These are phyloP conservation scores for Samia ricini DNA, from an alignment of 1,140 invertebrate species.

Conservation along the genomic window DNA sequence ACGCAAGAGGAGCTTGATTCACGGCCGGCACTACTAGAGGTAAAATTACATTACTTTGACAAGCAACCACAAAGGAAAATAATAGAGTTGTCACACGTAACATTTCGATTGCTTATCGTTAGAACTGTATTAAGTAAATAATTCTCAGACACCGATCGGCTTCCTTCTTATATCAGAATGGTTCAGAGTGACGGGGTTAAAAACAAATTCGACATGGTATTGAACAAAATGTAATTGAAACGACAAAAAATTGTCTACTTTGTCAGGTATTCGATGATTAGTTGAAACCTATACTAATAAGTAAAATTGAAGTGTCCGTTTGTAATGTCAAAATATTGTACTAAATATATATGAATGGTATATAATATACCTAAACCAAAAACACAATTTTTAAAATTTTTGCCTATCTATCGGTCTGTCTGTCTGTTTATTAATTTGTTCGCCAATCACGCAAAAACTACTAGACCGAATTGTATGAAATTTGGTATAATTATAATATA, in stretches of 20 bases:
- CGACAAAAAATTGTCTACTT: constrained; percentile 34
- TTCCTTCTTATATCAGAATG: constrained; percentile 55
- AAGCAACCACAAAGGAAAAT: constrained; percentile 40
- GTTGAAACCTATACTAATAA: neutral
- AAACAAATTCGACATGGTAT: constrained; percentile 55
- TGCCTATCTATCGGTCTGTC: too few relatives aligned
- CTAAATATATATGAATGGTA: too few relatives aligned
- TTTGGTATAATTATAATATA: too few relatives aligned
- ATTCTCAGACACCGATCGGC: constrained; percentile 14
- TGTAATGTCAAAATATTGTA: too few relatives aligned
- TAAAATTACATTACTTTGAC: constrained; percentile 41
- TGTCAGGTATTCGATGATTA: neutral
- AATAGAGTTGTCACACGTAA: constrained; percentile 36
- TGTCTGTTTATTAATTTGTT: too few relatives aligned
- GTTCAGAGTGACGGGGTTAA: constrained; percentile 58
- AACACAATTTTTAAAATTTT: too few relatives aligned
- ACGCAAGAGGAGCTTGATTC: constrained; percentile 28
- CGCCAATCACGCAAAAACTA: too few relatives aligned
- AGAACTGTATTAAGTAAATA: constrained; percentile 30
- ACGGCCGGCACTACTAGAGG: constrained; percentile 31
- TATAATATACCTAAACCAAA: too few relatives aligned
- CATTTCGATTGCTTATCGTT: constrained; percentile 34
- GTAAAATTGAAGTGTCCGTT: too few relatives aligned
- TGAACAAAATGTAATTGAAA: constrained; percentile 43
- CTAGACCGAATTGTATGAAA: too few relatives aligned